Evolutionary conservation across 2,888 invertebrate genomes (phyloP).

Genomic region (Troides helena): DNA sequence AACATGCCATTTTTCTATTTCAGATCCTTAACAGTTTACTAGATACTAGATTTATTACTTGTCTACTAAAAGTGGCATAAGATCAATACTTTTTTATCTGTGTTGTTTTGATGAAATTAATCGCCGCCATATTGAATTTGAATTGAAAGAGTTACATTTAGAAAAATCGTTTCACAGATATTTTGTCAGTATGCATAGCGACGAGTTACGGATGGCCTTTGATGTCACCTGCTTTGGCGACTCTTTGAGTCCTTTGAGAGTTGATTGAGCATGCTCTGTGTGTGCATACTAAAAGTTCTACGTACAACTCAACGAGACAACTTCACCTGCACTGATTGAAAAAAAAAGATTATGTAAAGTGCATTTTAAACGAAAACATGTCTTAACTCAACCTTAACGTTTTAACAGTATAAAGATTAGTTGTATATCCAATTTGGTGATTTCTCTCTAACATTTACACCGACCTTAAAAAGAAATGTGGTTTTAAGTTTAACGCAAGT

Average conservation of each 20-base stretch:
- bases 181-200: slow-evolving; percentile 20
- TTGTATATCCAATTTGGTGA: too few relatives aligned
- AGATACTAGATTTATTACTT: not conserved
- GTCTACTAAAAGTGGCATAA: not conserved
- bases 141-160: slow-evolving; percentile 7
- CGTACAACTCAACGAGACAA: slow-evolving; percentile 6
- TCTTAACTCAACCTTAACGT: not conserved
- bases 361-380: not conserved
- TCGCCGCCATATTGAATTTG: slow-evolving; percentile 1
- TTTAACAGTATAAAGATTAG: too few relatives aligned
- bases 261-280: slow-evolving; percentile 23
- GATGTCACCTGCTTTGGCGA: slow-evolving; percentile 24
- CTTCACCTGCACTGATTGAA: slow-evolving; percentile 17
- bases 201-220: slow-evolving; percentile 21
- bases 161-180: slow-evolving; percentile 19
- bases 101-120: not conserved
- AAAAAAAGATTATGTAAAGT: not conserved
- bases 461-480: too few relatives aligned
- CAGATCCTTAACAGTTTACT: not conserved
- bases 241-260: slow-evolving; percentile 24
- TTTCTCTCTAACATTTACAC: too few relatives aligned
- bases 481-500: too few relatives aligned
- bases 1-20: not conserved
- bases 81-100: not conserved
- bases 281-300: slow-evolving; percentile 18